phyloP scores from a whole-genome alignment of 2,888 invertebrate genomes.

The Bursaphelenchus okinawaensis region DNA sequence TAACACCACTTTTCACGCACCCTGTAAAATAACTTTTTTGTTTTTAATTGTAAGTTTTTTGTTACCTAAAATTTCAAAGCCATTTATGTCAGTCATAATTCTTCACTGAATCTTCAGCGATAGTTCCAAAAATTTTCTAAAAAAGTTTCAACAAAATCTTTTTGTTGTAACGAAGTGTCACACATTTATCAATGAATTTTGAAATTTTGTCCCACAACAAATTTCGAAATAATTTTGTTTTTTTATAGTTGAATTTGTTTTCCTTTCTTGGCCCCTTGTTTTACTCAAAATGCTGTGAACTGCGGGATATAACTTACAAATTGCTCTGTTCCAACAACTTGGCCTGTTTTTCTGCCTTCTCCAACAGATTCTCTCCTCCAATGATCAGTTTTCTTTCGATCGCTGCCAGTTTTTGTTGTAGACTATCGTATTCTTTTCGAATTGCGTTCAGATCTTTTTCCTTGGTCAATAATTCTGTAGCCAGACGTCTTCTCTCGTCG shows the following conservation, averaged over 20 bases:
- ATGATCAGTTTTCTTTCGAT: constrained; percentile 92
- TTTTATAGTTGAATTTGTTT: not conserved
- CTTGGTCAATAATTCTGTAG: constrained; percentile 34
- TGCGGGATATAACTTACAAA: constrained; percentile 40
- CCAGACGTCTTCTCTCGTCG: constrained; percentile 66
- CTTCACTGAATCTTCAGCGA: too few species aligned
- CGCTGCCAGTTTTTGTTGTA: constrained; percentile 77
- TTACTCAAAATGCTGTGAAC: not conserved
- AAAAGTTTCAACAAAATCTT: too few species aligned
- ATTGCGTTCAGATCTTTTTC: constrained; percentile 36
- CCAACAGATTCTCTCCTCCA: constrained; percentile 93
- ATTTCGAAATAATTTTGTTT: not conserved
- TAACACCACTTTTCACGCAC: too few species aligned
- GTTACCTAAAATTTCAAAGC: too few species aligned
- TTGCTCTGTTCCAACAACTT: constrained; percentile 80
- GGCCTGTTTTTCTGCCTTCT: constrained; percentile 83
- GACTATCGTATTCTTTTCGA: constrained; percentile 71
- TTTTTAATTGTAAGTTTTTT: too few species aligned
- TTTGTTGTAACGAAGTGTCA: too few species aligned
- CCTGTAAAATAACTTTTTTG: too few species aligned
- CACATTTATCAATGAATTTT: too few species aligned
- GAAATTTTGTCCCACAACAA: too few species aligned
- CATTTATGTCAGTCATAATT: too few species aligned
- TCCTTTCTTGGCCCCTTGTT: too few species aligned
- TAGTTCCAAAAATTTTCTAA: too few species aligned